phyloP scores from a whole-genome alignment of 2,113 vertebrate species.

The Macquaria australasica region DNA sequence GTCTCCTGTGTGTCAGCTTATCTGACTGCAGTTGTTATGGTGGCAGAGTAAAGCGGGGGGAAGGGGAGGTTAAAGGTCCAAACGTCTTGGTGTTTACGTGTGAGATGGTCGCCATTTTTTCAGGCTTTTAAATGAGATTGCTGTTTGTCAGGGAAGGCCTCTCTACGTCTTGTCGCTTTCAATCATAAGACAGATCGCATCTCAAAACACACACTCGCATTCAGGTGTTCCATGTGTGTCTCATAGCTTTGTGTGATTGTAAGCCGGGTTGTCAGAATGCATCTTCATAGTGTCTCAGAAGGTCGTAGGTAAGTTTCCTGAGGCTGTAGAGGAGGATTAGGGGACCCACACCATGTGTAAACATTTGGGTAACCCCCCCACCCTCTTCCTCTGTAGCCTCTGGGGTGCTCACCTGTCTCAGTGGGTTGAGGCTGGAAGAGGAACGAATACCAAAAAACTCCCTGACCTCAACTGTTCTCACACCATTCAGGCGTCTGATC shows the following conservation, averaged over 20 bases:
- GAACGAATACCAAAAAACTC: constrained; percentile 52
- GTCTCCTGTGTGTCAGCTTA: constrained; percentile 42
- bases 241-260: constrained; percentile 45
- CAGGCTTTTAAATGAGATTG: constrained; percentile 55
- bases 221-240: constrained; percentile 45
- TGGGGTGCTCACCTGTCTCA: constrained; percentile 72
- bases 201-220: constrained; percentile 23
- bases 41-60: background rate
- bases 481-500: constrained; percentile 33
- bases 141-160: constrained; percentile 63
- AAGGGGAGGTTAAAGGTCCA: constrained; percentile 62
- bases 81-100: constrained; percentile 69
- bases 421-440: constrained; percentile 44
- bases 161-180: constrained; percentile 46
- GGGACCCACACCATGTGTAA: constrained; percentile 76
- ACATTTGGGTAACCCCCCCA: constrained; percentile 61
- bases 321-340: constrained; percentile 72
- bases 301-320: constrained; percentile 63
- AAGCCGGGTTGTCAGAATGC: constrained; percentile 65
- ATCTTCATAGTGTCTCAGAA: constrained; percentile 62
- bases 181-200: constrained; percentile 36
- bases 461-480: constrained; percentile 51
- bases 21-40: constrained; percentile 50
- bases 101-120: constrained; percentile 75
- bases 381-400: constrained; percentile 58